Evolutionary conservation across 2,113 vertebrate genomes (phyloP), one percentile per base, ranked within the genome.

Genomic region (Protomyctophum bolini): DNA sequence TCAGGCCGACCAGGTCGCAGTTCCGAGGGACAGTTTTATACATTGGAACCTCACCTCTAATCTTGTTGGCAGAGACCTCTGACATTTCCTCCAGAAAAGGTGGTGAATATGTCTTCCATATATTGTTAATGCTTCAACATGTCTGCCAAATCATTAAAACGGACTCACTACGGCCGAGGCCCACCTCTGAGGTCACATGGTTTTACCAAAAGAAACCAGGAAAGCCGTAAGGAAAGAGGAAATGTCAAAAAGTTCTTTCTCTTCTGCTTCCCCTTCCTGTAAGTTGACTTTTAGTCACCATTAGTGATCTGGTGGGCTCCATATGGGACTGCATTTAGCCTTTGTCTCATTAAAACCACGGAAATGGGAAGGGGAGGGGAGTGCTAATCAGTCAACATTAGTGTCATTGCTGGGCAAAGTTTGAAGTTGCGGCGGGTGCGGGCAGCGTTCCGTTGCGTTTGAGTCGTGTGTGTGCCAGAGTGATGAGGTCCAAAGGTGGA

Each of bases 41-140:
- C 33, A 2, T 21, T 21, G 21, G 10, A 10, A n/a, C 58, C 10
- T 80, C 78, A 60, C 52, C 52, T 74, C 33, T 68, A n/a, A 4
- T 65, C 63, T 63, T 56, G 15, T 28, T 67, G 49, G 49, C 67
- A 70, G 49, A 76, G 47, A 15, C 73, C 52, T 15, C 8, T 6
- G 48, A 86, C 80, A 77, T 79, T 81, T 81, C 64, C 68, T 81
- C 64, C 68, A 61, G 64, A 78, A 72, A 57, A 47, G 21, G 21
- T 28, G 8, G 8, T 50, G 58, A 80, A 80, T 41, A 76, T 70
- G 72, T 73, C 78, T 82, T 82, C 82, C 71, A 69, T 84, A 84
- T 80, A 86, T 78, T 88, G 86, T 90, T 82, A 68, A 9, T 52
- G 14, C 64, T 29, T 70, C 66, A 61, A 41, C 12, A 66, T 67